phyloP scores from a whole-genome alignment of 2,797 vertebrate species.

The Monodelphis domestica region DNA sequence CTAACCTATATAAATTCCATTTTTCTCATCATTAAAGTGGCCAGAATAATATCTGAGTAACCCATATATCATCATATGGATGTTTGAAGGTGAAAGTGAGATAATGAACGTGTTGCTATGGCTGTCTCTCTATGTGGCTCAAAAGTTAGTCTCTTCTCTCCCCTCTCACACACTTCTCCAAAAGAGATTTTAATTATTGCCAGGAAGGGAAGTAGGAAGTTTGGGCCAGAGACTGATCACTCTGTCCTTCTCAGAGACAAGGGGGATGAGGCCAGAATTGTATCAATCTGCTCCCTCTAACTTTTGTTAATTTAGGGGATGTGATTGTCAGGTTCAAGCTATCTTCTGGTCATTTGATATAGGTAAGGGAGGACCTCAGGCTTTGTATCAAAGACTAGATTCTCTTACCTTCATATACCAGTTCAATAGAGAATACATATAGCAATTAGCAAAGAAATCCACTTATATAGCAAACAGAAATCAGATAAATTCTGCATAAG shows the following conservation, averaged over 20 bases:
- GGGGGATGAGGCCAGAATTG: neutral
- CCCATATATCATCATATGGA: neutral
- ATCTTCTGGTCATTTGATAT: neutral
- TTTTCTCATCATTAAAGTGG: neutral
- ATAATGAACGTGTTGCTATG: neutral
- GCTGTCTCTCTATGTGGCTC: neutral
- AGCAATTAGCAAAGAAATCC: neutral
- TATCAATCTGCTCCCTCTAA: neutral
- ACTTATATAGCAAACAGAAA: neutral
- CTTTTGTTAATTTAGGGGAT: neutral
- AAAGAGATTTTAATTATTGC: neutral
- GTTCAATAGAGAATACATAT: neutral
- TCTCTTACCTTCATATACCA: neutral
- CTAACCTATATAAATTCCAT: neutral
- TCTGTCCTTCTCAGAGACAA: neutral
- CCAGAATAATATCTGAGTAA: neutral
- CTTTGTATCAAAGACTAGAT: neutral
- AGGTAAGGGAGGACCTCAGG: neutral
- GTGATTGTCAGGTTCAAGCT: neutral
- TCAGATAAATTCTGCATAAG: neutral
- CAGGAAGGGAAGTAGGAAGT: neutral
- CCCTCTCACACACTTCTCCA: neutral
- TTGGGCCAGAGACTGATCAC: neutral
- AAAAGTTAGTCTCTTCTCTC: neutral
- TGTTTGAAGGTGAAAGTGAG: neutral